These are phyloP conservation scores for Grantiella picta DNA, from an alignment of 2,113 vertebrate genomes.

Conservation along the genomic window DNA sequence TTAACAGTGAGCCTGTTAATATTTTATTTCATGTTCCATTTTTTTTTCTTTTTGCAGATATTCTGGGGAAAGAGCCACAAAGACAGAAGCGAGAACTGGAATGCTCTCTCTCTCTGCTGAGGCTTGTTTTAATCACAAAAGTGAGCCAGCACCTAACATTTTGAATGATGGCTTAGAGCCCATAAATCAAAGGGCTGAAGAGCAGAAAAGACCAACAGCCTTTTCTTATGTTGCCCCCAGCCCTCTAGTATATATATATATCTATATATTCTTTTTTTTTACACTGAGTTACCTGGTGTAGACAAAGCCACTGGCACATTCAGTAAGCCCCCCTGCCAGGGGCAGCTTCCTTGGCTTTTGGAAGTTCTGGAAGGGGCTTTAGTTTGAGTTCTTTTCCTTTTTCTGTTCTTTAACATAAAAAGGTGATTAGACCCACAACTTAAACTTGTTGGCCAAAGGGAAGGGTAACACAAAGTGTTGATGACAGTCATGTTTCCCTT, in stretches of 20 bases:
- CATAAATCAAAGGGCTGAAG: background rate
- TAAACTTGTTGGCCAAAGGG: background rate
- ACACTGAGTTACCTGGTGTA: background rate
- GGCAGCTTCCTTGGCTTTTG: background rate
- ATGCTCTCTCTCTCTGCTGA: background rate
- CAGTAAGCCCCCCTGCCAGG: rapidly evolving
- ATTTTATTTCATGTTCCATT: background rate
- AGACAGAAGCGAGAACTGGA: background rate
- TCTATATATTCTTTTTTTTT: background rate
- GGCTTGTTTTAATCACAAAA: background rate
- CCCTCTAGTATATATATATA: background rate
- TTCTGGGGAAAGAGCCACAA: background rate
- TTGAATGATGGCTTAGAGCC: background rate
- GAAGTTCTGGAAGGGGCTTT: background rate
- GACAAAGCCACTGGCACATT: background rate
- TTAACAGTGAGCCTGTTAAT: background rate
- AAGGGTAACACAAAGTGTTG: background rate
- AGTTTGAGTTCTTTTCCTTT: background rate
- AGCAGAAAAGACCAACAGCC: background rate
- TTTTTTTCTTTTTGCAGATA: background rate
- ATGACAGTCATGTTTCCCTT: background rate
- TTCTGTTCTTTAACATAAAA: background rate
- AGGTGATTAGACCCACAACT: background rate
- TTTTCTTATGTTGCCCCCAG: background rate
- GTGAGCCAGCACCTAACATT: background rate